Conservation (phyloP, 2,888 invertebrate genomes). For the Gortyna flavago region DNA sequence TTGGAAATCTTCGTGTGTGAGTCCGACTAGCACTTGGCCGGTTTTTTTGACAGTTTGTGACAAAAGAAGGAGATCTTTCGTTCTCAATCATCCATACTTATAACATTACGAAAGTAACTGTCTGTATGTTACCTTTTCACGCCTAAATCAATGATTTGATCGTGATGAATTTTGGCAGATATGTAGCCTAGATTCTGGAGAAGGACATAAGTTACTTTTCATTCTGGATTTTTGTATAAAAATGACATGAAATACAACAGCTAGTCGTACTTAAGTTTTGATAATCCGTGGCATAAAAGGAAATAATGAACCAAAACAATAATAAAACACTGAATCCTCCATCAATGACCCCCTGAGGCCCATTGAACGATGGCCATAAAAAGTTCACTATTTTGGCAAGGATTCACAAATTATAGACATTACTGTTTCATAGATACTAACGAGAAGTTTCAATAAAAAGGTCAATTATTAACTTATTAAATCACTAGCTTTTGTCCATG, state of each 20-base stretch:
- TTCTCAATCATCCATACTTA: background rate
- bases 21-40: too few relatives aligned
- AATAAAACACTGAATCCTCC: constrained; percentile 42
- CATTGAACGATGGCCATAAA: constrained; percentile 22
- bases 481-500: background rate
- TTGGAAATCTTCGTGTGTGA: too few relatives aligned
- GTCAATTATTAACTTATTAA: background rate
- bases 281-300: background rate
- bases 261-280: too few relatives aligned
- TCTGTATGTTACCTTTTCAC: background rate
- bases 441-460: background rate
- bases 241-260: too few relatives aligned
- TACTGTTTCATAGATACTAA: background rate
- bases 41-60: background rate
- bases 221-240: background rate
- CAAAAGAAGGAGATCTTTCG: background rate
- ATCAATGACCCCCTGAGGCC: constrained; percentile 18
- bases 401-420: background rate
- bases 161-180: background rate
- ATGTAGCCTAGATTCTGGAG: background rate
- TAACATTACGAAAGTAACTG: background rate
- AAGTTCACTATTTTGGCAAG: constrained; percentile 6
- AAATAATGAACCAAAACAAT: constrained; percentile 16
- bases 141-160: background rate
- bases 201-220: background rate